A percentile compares a stretch with the other conserved stretches of the same genome.
These are phyloP conservation scores for Chauna torquata DNA, from an alignment of 2,113 vertebrate species.

Conservation along the genomic window DNA sequence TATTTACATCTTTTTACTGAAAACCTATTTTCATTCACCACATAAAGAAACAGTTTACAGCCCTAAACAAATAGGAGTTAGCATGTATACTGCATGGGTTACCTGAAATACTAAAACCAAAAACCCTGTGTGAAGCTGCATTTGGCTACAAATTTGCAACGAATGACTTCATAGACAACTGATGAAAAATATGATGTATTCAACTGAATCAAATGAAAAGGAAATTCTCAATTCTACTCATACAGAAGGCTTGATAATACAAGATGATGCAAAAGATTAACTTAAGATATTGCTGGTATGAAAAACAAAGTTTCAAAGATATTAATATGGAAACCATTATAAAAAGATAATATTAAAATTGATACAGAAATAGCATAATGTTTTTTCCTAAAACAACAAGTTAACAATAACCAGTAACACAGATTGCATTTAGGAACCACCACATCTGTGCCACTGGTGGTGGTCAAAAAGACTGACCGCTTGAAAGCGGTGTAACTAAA, in stretches of 20 bases:
- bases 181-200: background rate
- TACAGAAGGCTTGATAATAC: background rate
- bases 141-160: background rate
- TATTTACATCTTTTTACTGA: background rate
- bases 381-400: background rate
- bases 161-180: background rate
- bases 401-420: background rate
- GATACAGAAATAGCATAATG: background rate
- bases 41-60: background rate
- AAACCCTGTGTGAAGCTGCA: background rate
- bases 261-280: background rate
- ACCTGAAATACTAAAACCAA: background rate
- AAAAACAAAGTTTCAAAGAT: background rate
- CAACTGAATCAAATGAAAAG: background rate
- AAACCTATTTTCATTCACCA: background rate
- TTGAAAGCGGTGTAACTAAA: background rate
- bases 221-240: background rate
- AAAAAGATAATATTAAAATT: background rate
- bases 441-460: background rate
- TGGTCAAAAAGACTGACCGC: background rate
- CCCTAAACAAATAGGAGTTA: background rate
- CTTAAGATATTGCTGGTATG: background rate
- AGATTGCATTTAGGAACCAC: background rate
- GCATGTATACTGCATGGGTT: background rate
- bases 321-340: background rate